Evolutionary conservation across 2,888 invertebrate species (phyloP), one percentile per base, ranked within the genome.

Genomic region (Tipula confusa): DNA sequence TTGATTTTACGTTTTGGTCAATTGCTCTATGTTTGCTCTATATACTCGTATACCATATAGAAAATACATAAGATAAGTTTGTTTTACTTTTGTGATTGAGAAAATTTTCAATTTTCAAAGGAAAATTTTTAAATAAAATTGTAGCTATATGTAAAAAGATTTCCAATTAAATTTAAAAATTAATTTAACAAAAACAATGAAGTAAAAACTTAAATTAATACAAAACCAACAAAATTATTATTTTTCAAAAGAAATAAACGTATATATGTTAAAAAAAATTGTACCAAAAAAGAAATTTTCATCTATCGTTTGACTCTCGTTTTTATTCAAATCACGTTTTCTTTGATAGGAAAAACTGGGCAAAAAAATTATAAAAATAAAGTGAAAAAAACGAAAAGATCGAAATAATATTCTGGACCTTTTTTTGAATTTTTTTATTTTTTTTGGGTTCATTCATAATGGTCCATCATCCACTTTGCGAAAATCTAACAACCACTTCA

Each of bases 361-460:
- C 18, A 64, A 64, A 38, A 38, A 64, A 64, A 64, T 64, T 64
- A 64, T 64, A 24, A 64, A 64, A 64, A 64, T 64, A 64, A 64
- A 64, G 64, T 64, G 64, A 64, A 64, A 64, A n/a, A 64, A 64
- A 43, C 43, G 43, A 43, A 64, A 64, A 64, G 64, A 64, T 64
- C 64, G 64, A 64, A 64, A 64, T 64, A 64, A 64, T 64, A 64
- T 64, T 24, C 64, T 64, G 64, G 64, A 64, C 64, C 64, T 64
- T 64, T 64, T 64, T 64, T 9, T 38, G 9, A 9, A 24, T 64
- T 64, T 64, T 64, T n/a, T 43, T 43, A 5, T 64, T 18, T 64
- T 9, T 18, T 64, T 64, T 24, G 64, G 64, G 64, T 64, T 64
- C 64, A 64, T 64, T 64, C 64, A 64, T 64, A 64, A 64, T 64